phyloP scores from a whole-genome alignment of 2,113 vertebrate species.

The Pachyramphus minor region DNA sequence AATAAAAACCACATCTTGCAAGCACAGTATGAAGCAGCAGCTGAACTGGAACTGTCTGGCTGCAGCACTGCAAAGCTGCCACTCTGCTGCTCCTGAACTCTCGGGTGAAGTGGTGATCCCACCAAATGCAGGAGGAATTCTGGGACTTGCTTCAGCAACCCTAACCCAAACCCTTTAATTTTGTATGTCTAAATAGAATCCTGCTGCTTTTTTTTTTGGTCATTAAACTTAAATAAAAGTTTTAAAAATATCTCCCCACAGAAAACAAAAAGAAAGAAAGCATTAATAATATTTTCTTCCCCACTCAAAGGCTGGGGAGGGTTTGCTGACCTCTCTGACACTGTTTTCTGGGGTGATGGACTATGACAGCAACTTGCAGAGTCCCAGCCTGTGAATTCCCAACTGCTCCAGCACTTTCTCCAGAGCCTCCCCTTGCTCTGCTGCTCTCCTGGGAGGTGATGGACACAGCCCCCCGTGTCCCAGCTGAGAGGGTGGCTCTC shows the following conservation, averaged over 20 bases:
- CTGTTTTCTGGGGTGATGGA: neutral
- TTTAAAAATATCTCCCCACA: neutral
- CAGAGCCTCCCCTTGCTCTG: neutral
- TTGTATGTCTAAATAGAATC: neutral
- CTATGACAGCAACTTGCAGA: neutral
- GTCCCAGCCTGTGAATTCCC: neutral
- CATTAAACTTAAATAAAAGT: neutral
- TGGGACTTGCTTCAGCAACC: neutral
- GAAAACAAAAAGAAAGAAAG: neutral
- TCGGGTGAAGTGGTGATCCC: neutral
- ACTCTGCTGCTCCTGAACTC: neutral
- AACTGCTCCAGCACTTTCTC: neutral
- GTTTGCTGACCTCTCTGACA: neutral
- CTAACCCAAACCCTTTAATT: neutral
- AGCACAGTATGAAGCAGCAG: conserved; percentile 12
- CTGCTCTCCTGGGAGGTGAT: neutral
- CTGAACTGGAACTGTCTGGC: conserved; percentile 2
- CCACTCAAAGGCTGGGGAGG: neutral
- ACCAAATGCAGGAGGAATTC: neutral
- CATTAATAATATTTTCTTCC: neutral
- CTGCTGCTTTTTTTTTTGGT: neutral
- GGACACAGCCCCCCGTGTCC: accelerated
- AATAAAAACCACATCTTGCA: conserved; percentile 26
- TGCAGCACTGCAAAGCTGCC: neutral
- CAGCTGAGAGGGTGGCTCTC: neutral